These are phyloP conservation scores for Scolopax mira DNA, from an alignment of 2,113 vertebrate genomes.

Conservation along the genomic window DNA sequence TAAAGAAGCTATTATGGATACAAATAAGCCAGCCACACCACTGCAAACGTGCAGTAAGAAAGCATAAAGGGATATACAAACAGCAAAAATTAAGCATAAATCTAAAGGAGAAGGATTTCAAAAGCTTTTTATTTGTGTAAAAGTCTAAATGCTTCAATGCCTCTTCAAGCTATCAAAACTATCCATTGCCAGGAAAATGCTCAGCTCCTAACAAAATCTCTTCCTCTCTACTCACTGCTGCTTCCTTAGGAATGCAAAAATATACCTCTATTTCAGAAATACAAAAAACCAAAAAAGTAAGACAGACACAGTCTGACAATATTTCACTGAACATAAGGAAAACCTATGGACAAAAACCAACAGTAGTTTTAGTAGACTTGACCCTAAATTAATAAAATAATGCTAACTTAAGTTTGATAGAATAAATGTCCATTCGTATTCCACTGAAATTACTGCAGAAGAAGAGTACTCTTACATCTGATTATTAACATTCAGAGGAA, in stretches of 20 bases:
- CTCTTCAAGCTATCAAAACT: not conserved
- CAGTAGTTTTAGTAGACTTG: not conserved
- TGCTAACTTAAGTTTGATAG: not conserved
- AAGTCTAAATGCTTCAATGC: not conserved
- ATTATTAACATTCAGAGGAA: not conserved
- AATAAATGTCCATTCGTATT: not conserved
- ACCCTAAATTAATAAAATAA: not conserved
- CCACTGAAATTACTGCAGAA: not conserved
- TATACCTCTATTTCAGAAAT: not conserved
- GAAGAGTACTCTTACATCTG: not conserved
- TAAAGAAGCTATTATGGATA: not conserved
- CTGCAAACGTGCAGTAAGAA: not conserved
- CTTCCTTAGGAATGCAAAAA: not conserved
- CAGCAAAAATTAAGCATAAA: not conserved
- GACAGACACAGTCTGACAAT: not conserved
- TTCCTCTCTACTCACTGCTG: not conserved
- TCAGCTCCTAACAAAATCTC: not conserved
- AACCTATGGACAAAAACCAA: not conserved
- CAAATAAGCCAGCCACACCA: not conserved
- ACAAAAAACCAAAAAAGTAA: not conserved
- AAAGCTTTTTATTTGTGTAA: not conserved
- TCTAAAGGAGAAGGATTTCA: not conserved
- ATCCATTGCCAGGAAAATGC: not conserved
- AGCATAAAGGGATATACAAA: not conserved
- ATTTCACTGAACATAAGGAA: not conserved